These are phyloP conservation scores for Argentina silus DNA, from an alignment of 2,797 vertebrate species.

Conservation along the genomic window DNA sequence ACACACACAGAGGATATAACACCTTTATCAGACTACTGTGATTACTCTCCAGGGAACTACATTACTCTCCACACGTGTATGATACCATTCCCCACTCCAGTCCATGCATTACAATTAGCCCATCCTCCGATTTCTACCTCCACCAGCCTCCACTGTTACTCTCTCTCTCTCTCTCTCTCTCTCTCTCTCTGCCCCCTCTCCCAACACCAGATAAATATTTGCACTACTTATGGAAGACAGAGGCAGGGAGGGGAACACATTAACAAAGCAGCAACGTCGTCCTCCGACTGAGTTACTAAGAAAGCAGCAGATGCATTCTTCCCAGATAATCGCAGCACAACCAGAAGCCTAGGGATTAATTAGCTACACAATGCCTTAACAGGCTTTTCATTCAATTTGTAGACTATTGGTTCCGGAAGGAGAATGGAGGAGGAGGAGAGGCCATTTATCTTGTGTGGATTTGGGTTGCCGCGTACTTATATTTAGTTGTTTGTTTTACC, in stretches of 20 bases:
- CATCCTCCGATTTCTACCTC: neutral
- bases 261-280: constrained; percentile 23
- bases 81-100: no score
- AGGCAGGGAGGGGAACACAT: constrained; percentile 8
- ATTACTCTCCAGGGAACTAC: neutral
- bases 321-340: constrained; percentile 45
- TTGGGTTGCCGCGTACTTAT: constrained; percentile 17
- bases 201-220: constrained; percentile 28
- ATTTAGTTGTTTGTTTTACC: constrained; percentile 13
- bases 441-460: constrained; percentile 13
- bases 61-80: no score
- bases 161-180: constrained; percentile 1
- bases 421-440: constrained; percentile 16
- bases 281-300: constrained; percentile 4
- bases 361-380: constrained; percentile 51
- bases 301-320: constrained; percentile 38
- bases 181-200: neutral
- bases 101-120: no score
- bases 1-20: constrained; percentile 16
- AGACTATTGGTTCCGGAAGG: constrained; percentile 40
- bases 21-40: constrained; percentile 19
- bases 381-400: constrained; percentile 53
- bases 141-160: neutral
- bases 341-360: constrained; percentile 59
- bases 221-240: neutral